phyloP scores from a whole-genome alignment of 2,113 vertebrate genomes.

The Engystomops pustulosus region DNA sequence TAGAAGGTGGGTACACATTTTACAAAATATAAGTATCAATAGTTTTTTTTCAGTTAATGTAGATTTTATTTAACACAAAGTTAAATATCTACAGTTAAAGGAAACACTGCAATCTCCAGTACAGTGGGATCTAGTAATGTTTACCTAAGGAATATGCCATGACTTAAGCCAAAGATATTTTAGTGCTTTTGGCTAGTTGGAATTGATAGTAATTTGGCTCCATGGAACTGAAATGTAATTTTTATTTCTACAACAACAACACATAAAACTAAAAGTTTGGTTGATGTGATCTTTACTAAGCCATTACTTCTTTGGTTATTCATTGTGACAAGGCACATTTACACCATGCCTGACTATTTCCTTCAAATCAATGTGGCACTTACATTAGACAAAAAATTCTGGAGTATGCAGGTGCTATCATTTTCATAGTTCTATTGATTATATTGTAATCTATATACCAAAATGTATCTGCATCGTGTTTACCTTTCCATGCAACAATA shows the following conservation, averaged over 20 bases:
- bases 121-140: neutral
- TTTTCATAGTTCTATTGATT: slow-evolving; percentile 1
- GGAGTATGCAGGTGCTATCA: neutral
- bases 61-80: neutral
- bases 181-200: neutral
- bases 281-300: neutral
- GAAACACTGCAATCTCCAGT: neutral
- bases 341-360: neutral
- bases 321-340: slow-evolving; percentile 13
- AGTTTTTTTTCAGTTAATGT: neutral
- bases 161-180: slow-evolving; percentile 10
- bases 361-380: slow-evolving; percentile 14
- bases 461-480: neutral
- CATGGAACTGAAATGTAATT: slow-evolving; percentile 8
- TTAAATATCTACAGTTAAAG: neutral
- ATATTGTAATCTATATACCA: neutral
- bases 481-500: neutral
- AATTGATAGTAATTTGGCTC: slow-evolving; percentile 17
- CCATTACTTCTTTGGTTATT: neutral
- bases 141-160: slow-evolving; percentile 1
- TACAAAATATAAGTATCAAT: neutral
- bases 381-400: neutral
- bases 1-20: neutral
- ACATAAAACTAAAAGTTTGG: neutral
- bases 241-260: slow-evolving; percentile 3